A percentile compares a stretch with the other conserved stretches of the same genome.
phyloP scores from a whole-genome alignment of 2,797 vertebrate genomes.

The Oryzias dopingdopingensis region DNA sequence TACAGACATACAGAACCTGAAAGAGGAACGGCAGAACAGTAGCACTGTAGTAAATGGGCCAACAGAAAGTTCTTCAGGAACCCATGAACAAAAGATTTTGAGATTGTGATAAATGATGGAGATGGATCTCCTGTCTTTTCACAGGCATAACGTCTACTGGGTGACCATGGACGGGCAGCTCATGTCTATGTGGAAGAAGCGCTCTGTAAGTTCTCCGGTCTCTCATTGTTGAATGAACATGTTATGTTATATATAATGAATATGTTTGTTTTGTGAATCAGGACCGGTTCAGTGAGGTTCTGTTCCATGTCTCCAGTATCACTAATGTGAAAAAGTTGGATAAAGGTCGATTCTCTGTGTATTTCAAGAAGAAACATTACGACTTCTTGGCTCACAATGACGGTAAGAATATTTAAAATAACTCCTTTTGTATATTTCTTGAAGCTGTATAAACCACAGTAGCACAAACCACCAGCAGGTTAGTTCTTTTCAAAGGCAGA shows the following conservation, averaged over 20 bases:
- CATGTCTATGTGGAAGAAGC: constrained; percentile 80
- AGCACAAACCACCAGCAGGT: not conserved
- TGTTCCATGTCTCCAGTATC: constrained; percentile 77
- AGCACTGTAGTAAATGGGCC: too few relatives aligned
- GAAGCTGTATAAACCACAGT: too few relatives aligned
- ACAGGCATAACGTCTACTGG: constrained; percentile 78
- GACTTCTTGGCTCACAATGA: constrained; percentile 79
- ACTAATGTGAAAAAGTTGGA: constrained; percentile 70
- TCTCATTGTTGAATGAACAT: not conserved
- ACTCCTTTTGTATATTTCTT: not conserved
- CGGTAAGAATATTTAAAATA: constrained; percentile 42
- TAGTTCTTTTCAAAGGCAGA: not conserved
- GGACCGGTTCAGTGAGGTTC: constrained; percentile 76
- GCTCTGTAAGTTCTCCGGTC: constrained; percentile 62
- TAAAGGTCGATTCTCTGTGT: constrained; percentile 66
- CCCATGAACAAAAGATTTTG: too few relatives aligned
- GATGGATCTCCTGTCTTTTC: constrained; percentile 6
- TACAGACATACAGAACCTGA: too few relatives aligned
- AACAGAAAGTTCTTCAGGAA: too few relatives aligned
- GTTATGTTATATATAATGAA: too few relatives aligned
- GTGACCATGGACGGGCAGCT: constrained; percentile 71
- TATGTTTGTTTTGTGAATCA: constrained; percentile 2
- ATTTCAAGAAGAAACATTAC: constrained; percentile 76
- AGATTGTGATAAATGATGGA: not conserved
- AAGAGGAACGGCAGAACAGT: too few relatives aligned